Conservation (phyloP, 2,113 vertebrate genomes). For the Apus apus region DNA sequence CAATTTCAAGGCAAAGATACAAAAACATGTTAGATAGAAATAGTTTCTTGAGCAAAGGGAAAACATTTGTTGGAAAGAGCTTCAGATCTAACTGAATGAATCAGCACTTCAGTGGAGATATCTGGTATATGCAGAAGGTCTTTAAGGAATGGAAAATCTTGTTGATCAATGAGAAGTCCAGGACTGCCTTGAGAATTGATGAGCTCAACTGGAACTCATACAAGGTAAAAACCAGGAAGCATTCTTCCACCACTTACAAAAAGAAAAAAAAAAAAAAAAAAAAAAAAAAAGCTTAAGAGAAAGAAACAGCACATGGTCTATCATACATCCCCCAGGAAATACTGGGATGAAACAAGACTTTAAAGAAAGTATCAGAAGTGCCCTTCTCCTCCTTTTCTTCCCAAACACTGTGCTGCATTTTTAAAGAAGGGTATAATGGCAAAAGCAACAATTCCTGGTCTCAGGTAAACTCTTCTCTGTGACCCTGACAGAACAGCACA, state of each 20-base stretch:
- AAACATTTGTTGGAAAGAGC: not conserved
- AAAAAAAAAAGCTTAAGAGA: not conserved
- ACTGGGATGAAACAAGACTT: not conserved
- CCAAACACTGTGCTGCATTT: not conserved
- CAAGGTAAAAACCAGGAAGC: not conserved
- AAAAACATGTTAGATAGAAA: not conserved
- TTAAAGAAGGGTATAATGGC: not conserved
- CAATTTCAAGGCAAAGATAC: not conserved
- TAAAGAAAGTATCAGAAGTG: not conserved
- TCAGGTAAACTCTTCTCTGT: not conserved
- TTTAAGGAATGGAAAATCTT: not conserved
- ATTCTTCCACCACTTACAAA: not conserved
- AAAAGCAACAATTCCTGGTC: not conserved
- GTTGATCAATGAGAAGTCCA: not conserved
- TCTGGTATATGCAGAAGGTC: not conserved
- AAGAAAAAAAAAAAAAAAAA: not conserved
- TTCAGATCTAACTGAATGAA: not conserved
- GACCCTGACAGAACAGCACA: not conserved
- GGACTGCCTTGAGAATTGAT: not conserved
- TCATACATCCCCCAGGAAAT: not conserved
- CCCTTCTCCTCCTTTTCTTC: not conserved
- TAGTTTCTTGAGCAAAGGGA: not conserved
- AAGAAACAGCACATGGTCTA: not conserved
- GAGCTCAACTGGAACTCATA: not conserved
- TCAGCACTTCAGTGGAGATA: not conserved